Base-by-base conservation (phyloP, 2,113 vertebrate genomes). In the Hymenochirus boettgeri region DNA sequence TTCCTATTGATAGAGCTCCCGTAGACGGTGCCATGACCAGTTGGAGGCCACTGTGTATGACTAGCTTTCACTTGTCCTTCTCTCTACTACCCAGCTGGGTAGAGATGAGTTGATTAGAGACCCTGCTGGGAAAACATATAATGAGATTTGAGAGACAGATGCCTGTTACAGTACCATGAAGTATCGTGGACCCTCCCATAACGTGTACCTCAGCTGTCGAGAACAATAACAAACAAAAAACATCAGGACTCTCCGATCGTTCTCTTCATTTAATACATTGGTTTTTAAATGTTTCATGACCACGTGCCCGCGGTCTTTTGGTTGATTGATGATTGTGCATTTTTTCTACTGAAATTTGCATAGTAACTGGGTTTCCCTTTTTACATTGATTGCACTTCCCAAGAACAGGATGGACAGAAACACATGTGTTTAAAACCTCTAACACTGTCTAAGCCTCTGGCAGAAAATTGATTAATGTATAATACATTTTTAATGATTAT, bases 1-100 rank as follows among this genome's bases (percentile, higher is more conserved):
- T 88, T 78, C 85, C 77, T 82, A 79, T 83, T 89, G 89, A 90
- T n/a, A 87, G 86, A 75, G 84, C 79, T 86, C 87, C 88, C 83
- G 72, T 78, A 84, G 87, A 79, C 71, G 67, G 73, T 57, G 58
- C 71, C 72, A 71, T 71, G 72, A 75, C 80, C 77, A 75, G 73
- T 82, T 74, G 77, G 77, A 79, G 83, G 79, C 75, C 65, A 70
- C 54, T 80, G 74, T 71, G 62, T 75, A 76, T 75, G 78, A 77
- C 65, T 52, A 59, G 50, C 57, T 69, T 80, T 69, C 79, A 84
- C n/a, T n/a, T n/a, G 74, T 81, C 25, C 48, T 21, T 48, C 56
- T 52, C 47, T 55, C 57, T 67, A 57, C 79, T 82, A 86, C 80
- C 79, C 87, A 85, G 83, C 85, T 81, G 81, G 79, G 76, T 81